phyloP scores from a whole-genome alignment of 2,888 invertebrate genomes.

The Drosophila pseudotalamancana region DNA sequence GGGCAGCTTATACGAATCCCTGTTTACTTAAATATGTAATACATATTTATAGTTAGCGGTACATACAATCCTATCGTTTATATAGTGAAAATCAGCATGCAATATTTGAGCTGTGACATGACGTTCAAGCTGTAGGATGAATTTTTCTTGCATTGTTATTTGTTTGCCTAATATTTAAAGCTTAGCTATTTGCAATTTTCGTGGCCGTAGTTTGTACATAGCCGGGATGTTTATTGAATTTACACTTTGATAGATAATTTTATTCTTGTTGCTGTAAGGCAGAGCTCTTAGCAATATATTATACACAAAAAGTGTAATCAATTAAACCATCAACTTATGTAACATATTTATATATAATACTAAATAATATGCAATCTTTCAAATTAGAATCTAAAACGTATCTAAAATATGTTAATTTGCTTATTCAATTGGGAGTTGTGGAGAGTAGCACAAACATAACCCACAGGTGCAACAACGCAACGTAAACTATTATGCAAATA shows the following conservation, averaged over 20 bases:
- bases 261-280: constrained; percentile 12
- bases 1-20: constrained; percentile 3
- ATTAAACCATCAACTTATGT: constrained; percentile 38
- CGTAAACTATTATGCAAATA: constrained; percentile 92
- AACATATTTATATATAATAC: constrained; percentile 49
- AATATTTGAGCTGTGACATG: constrained; percentile 69
- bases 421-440: constrained; percentile 84
- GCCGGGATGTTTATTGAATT: constrained; percentile 65
- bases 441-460: constrained; percentile 91
- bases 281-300: constrained; percentile 24
- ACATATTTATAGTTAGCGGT: constrained; percentile 5
- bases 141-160: constrained; percentile 62
- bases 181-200: constrained; percentile 54
- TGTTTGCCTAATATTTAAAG: constrained; percentile 58
- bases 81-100: constrained; percentile 50
- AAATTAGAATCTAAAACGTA: constrained; percentile 56
- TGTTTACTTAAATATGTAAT: constrained; percentile 21
- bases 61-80: constrained; percentile 15
- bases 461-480: constrained; percentile 94
- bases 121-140: constrained; percentile 46
- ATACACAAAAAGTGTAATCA: constrained; percentile 39
- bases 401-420: not conserved
- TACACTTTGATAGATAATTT: constrained; percentile 35
- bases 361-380: constrained; percentile 32
- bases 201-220: constrained; percentile 57